Percentiles rank a stretch among this genome's conserved stretches.
These are phyloP conservation scores for Chromoteleia sp. DNA, from an alignment of 2,888 invertebrate species.

Conservation along the genomic window DNA sequence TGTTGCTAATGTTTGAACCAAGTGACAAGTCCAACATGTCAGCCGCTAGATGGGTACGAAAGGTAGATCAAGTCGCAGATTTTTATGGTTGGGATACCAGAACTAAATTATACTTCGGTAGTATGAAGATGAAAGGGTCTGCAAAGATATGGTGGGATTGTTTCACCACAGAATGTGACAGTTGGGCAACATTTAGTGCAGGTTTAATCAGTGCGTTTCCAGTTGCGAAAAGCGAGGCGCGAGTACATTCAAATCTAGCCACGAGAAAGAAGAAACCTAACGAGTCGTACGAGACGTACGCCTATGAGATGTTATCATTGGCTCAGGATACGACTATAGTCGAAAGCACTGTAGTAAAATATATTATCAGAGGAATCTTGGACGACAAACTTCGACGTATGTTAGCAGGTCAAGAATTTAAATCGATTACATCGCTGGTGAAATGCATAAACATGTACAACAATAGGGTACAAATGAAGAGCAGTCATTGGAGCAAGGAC, in stretches of 20 bases:
- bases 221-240: constrained; percentile 3
- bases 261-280: constrained; percentile 12
- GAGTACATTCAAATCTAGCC: constrained; percentile 14
- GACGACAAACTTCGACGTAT: constrained; percentile 9
- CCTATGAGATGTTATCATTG: constrained; percentile 35
- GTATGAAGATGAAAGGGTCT: constrained; percentile 18
- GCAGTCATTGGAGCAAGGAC: neutral
- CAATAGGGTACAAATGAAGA: neutral
- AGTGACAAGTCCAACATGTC: too few species aligned
- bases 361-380: constrained; percentile 11
- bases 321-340: neutral
- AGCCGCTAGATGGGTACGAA: neutral
- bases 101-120: constrained; percentile 6
- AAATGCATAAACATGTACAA: neutral
- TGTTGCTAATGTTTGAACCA: too few species aligned
- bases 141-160: constrained; percentile 30
- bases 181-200: neutral
- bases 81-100: constrained; percentile 17
- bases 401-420: neutral
- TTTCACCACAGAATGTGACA: constrained; percentile 2
- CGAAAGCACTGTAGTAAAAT: constrained; percentile 2
- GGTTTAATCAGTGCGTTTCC: constrained; percentile 27
- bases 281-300: constrained; percentile 32
- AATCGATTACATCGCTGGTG: neutral
- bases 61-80: constrained; percentile 6